Base-by-base conservation (phyloP, 2,797 vertebrate species). In the Streptopelia turtur region DNA sequence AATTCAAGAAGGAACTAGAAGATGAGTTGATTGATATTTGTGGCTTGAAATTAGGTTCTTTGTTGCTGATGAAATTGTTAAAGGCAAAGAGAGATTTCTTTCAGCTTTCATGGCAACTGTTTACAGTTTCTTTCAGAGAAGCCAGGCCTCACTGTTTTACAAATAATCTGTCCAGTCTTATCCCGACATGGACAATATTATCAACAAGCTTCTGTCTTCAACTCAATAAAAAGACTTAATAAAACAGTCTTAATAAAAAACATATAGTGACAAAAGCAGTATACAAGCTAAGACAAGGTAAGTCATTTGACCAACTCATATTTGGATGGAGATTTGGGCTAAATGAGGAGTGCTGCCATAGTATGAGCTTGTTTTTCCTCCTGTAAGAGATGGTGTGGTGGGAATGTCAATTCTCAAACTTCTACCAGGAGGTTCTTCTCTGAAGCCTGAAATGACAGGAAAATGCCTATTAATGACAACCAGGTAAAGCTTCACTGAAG, bases 101-200 rank as follows among this genome's bases (percentile, higher is more conserved):
- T 76, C 66, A 79, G 37, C 13, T 90, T 89, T 89, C 52, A 33
- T 28, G 74, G 55, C 55, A 86, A 30, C 50, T 70, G 72, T 37
- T 84, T 80, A 94, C 25, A 70, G 16, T 39, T 89, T 87, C 66
- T 59, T 69, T 82, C 66, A 92, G 81, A 92, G 90, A 94, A 92
- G 35, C 80, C 59, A 89, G 79, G 39, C 39, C 63, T 94, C 43
- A 61, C 10, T 0, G 3, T 49, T 84, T 87, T 55, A 75, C 55
- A 92, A 84, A 89, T 72, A 82, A 84, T 33, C 35, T 74, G 11
- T 49, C 87, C 60, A 63, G 56, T 59, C 82, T 82, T 84, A 84
- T 52, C 84, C 59, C 72, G 52, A 82, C 55, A 76, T 1, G 3
- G 63, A 59, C 81, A 87, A 43, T 10, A 30, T 21, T 69, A 89